Percentiles rank a stretch among this genome's conserved stretches.
Evolutionary conservation across 2,113 vertebrate species (phyloP).

Genomic region (Ranitomeya imitator): DNA sequence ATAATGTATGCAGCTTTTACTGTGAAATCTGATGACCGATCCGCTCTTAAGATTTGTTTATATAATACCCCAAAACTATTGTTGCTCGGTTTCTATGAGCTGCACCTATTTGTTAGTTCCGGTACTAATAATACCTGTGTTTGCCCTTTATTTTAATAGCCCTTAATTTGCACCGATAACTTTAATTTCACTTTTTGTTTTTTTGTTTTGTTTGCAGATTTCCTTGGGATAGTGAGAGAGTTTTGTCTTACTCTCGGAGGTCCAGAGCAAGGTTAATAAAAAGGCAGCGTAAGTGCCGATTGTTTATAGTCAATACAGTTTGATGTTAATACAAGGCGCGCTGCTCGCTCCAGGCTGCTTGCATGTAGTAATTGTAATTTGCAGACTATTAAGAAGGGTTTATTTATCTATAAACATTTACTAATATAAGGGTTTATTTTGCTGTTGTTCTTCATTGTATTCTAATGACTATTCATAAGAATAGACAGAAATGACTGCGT

Average conservation of each 20-base stretch:
- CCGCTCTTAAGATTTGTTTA: no score
- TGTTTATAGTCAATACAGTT: conserved; percentile 2
- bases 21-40: no score
- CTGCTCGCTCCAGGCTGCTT: not conserved
- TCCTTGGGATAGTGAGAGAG: conserved; percentile 74
- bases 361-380: not conserved
- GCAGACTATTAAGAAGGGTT: not conserved
- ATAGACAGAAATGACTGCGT: no score
- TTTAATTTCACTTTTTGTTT: not conserved
- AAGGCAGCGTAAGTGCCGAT: conserved; percentile 72
- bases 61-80: no score
- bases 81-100: no score
- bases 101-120: no score
- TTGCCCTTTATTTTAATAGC: not conserved
- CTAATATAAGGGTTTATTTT: not conserved
- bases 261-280: conserved; percentile 66
- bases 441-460: not conserved
- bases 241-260: conserved; percentile 65
- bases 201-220: conserved; percentile 63
- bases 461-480: not conserved
- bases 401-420: not conserved
- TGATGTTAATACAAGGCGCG: not conserved
- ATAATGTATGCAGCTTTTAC: no score
- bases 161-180: not conserved
- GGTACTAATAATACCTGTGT: no score